phyloP scores from a whole-genome alignment of 2,888 invertebrate species.

The Drosophila aldrichi region DNA sequence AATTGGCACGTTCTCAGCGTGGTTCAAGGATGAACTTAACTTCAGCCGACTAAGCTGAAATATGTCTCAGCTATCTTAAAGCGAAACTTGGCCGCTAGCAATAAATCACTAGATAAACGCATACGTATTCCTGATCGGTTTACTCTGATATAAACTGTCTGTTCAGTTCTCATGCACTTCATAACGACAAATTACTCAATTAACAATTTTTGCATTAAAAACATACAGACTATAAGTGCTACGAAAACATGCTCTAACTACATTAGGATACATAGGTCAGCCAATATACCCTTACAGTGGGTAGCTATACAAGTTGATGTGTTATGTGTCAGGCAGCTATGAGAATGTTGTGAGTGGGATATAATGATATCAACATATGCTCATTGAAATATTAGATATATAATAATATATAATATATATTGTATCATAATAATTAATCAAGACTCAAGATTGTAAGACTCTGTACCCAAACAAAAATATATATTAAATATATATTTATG shows the following conservation, averaged over 20 bases:
- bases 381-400: background rate
- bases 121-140: conserved; percentile 53
- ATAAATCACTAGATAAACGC: conserved; percentile 42
- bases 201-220: conserved; percentile 30
- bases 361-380: too few species aligned
- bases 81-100: conserved; percentile 9
- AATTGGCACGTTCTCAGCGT: conserved; percentile 75
- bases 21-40: conserved; percentile 66
- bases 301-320: background rate
- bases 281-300: background rate
- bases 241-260: conserved; percentile 12
- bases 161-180: conserved; percentile 17
- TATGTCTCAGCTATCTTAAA: conserved; percentile 30
- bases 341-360: too few species aligned
- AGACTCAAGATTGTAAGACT: too few species aligned
- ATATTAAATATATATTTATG: too few species aligned
- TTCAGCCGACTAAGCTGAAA: conserved; percentile 10
- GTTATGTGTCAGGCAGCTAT: background rate
- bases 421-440: background rate
- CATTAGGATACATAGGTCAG: background rate
- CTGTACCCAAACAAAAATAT: too few species aligned
- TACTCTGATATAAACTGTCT: conserved; percentile 39
- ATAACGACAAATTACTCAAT: conserved; percentile 29
- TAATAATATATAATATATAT: too few species aligned
- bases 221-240: conserved; percentile 13